phyloP scores from a whole-genome alignment of 2,888 invertebrate genomes.

The Amphipoea lucens region DNA sequence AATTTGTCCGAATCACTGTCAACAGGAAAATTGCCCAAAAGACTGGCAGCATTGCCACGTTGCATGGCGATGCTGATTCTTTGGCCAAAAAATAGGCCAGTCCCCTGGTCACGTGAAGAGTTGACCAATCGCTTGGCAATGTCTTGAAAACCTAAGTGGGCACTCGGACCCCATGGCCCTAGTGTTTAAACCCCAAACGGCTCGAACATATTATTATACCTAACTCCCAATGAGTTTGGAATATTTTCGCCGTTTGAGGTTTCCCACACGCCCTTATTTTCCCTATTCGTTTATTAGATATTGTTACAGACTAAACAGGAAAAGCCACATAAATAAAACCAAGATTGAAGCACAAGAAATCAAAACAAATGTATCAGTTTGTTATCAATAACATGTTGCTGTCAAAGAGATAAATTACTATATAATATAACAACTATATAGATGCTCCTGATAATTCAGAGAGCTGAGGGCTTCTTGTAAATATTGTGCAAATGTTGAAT shows the following conservation, averaged over 20 bases:
- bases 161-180: too few species aligned
- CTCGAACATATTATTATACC: too few species aligned
- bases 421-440: not conserved
- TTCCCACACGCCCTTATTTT: not conserved
- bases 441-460: not conserved
- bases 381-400: conserved; percentile 19
- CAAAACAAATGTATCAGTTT: not conserved
- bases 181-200: too few species aligned
- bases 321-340: not conserved
- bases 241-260: not conserved
- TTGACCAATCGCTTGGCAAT: too few species aligned
- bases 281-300: not conserved
- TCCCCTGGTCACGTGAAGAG: too few species aligned
- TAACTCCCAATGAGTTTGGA: not conserved
- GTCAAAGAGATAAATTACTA: not conserved
- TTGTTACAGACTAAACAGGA: not conserved
- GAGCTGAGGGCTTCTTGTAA: not conserved
- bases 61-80: too few species aligned
- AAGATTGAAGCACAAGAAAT: not conserved
- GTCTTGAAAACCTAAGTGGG: too few species aligned
- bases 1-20: too few species aligned
- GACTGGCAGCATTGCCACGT: too few species aligned
- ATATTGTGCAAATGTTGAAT: conserved; percentile 18
- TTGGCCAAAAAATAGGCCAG: too few species aligned
- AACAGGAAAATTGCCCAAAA: too few species aligned